phyloP scores from a whole-genome alignment of 2,888 invertebrate species.

The Phrixothrix hirtus region DNA sequence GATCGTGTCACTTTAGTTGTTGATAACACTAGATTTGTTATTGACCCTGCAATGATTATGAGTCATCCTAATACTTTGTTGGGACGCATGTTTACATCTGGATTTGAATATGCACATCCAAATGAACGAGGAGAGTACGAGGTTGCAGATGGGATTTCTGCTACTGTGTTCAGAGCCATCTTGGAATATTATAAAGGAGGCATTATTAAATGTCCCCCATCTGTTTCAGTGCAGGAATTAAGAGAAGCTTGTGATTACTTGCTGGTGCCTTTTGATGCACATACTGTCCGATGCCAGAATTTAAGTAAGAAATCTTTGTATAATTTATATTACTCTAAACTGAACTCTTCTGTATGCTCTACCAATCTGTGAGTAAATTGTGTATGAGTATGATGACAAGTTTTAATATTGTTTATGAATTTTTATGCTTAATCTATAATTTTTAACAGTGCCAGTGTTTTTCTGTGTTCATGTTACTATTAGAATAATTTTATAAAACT shows the following conservation, averaged over 20 bases:
- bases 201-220: slow-evolving; percentile 90
- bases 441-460: too few relatives aligned
- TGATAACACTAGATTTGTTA: slow-evolving; percentile 88
- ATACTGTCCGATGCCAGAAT: slow-evolving; percentile 94
- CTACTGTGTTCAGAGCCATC: slow-evolving; percentile 92
- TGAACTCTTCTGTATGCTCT: background rate
- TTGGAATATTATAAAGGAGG: slow-evolving; percentile 93
- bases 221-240: slow-evolving; percentile 93
- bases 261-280: slow-evolving; percentile 95
- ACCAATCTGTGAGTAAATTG: too few relatives aligned
- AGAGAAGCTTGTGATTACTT: slow-evolving; percentile 99
- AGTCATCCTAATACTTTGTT: slow-evolving; percentile 98
- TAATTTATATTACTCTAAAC: background rate
- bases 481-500: too few relatives aligned
- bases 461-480: too few relatives aligned
- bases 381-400: too few relatives aligned
- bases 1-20: slow-evolving; percentile 92
- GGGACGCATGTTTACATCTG: slow-evolving; percentile 97
- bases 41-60: slow-evolving; percentile 90
- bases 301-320: slow-evolving; percentile 68
- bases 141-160: slow-evolving; percentile 93
- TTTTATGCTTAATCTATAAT: too few relatives aligned
- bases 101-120: slow-evolving; percentile 87
- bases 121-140: slow-evolving; percentile 97
- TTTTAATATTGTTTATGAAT: too few relatives aligned